A percentile compares a stretch with the other conserved stretches of the same genome.
Evolutionary conservation across 2,113 vertebrate genomes (phyloP).

Genomic region (Neogale vison): DNA sequence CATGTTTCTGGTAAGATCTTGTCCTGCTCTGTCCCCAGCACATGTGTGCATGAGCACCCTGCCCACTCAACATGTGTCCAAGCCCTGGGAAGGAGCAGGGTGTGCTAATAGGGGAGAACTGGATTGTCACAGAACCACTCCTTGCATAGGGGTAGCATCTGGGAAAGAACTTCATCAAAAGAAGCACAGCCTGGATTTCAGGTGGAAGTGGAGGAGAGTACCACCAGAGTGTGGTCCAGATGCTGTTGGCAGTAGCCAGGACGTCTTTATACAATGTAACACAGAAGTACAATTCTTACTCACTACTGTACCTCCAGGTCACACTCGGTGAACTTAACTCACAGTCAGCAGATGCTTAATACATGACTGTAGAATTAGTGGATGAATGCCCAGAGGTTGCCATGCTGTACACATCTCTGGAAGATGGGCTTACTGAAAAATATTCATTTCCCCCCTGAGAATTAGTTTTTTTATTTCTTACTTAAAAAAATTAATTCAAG

Average conservation of each 20-base stretch:
- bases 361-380: not conserved
- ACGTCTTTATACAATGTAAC: fast-evolving
- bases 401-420: not conserved
- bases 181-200: not conserved
- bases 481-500: not conserved
- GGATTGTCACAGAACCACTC: no score
- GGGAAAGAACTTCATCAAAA: not conserved
- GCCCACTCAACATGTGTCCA: not conserved
- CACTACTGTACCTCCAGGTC: no score
- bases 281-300: not conserved
- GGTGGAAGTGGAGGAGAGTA: not conserved
- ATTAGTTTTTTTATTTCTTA: not conserved
- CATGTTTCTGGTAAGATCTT: not conserved
- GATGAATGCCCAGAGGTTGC: not conserved
- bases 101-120: not conserved
- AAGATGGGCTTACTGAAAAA: not conserved
- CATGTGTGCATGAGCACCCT: fast-evolving
- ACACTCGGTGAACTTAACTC: not conserved
- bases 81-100: not conserved
- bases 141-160: not conserved
- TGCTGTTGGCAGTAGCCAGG: fast-evolving
- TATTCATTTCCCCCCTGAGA: not conserved
- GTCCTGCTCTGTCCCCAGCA: not conserved
- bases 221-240: no score
- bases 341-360: not conserved